phyloP scores from a whole-genome alignment of 2,113 vertebrate species.

The Micronisus gabar region DNA sequence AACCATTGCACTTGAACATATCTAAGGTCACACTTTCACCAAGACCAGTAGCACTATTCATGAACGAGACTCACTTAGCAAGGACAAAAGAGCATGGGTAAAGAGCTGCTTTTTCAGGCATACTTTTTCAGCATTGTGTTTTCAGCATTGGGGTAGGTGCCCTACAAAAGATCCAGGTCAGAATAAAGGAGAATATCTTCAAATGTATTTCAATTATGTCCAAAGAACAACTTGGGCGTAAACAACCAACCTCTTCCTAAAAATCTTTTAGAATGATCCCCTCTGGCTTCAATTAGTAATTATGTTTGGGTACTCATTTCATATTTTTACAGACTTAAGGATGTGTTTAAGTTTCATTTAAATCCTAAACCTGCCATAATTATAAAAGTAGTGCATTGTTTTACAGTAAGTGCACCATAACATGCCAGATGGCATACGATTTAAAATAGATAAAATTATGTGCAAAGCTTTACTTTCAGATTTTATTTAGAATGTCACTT shows the following conservation, averaged over 20 bases:
- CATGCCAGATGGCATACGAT: background rate
- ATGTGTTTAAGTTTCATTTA: background rate
- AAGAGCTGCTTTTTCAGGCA: slow-evolving; percentile 8
- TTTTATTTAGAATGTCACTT: background rate
- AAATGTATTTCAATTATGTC: background rate
- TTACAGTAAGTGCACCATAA: background rate
- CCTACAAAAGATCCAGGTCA: slow-evolving; percentile 4
- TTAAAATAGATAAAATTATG: background rate
- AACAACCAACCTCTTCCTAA: background rate
- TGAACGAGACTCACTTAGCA: slow-evolving; percentile 10
- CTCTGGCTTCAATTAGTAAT: background rate
- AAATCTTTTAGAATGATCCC: background rate
- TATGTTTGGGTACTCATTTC: background rate
- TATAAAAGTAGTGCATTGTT: background rate
- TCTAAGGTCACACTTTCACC: slow-evolving; percentile 38
- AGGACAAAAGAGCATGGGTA: background rate
- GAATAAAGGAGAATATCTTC: background rate
- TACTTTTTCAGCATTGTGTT: background rate
- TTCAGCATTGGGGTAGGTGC: background rate
- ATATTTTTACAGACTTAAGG: background rate
- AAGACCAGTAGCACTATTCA: background rate
- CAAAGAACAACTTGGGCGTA: background rate
- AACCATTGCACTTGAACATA: slow-evolving; percentile 47
- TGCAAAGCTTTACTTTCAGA: background rate
- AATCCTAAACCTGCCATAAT: background rate